Evolutionary conservation across 2,797 vertebrate genomes (phyloP).

Genomic region (Falco columbarius): DNA sequence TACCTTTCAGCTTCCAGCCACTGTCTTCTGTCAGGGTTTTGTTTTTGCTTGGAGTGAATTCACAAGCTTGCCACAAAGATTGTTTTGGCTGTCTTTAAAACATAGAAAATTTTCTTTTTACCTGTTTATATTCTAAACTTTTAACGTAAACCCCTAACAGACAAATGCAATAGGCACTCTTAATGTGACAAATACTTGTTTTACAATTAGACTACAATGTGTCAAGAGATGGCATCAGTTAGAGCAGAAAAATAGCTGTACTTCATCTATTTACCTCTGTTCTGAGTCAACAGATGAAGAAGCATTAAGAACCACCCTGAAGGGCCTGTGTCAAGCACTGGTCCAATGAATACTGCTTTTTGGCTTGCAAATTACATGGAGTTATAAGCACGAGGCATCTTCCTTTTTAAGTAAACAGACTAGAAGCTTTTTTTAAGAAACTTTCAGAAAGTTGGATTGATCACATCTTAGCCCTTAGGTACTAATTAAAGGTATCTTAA

Average conservation of each 20-base stretch:
- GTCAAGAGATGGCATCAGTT: background rate
- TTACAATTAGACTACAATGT: background rate
- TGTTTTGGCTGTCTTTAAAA: constrained; percentile 8
- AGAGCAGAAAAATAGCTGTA: background rate
- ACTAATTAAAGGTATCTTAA: background rate
- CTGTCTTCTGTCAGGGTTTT: background rate
- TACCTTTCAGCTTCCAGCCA: constrained; percentile 27
- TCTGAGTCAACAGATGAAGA: background rate
- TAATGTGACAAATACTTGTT: background rate
- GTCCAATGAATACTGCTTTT: background rate
- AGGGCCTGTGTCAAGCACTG: background rate
- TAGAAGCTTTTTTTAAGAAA: background rate
- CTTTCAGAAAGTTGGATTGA: background rate
- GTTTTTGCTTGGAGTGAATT: constrained; percentile 8
- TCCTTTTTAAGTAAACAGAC: background rate
- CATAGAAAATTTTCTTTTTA: background rate
- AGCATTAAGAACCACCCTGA: background rate
- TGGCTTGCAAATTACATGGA: background rate
- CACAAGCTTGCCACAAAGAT: background rate
- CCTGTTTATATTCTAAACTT: background rate
- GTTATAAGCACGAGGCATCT: background rate
- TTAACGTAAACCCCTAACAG: background rate
- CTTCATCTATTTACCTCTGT: background rate
- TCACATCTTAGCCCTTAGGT: background rate
- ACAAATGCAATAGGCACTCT: background rate